A percentile compares a stretch with the other conserved stretches of the same genome.
Evolutionary conservation across 1,140 invertebrate species (phyloP).

Genomic region (Ephestia elutella): DNA sequence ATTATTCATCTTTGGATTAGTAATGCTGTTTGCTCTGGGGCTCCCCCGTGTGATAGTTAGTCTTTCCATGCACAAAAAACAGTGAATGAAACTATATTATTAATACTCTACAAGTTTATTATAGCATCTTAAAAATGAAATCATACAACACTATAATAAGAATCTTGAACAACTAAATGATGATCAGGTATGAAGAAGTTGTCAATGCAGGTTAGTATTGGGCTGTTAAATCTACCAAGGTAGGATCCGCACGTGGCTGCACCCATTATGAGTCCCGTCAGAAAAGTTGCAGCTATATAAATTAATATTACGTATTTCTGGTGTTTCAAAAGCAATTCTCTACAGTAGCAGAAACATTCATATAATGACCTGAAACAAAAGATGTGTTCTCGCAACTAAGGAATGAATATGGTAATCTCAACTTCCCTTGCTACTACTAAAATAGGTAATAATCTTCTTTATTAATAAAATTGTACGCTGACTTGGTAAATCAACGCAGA

Average conservation of each 20-base stretch:
- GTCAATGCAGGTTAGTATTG: slow-evolving; percentile 53
- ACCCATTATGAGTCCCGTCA: slow-evolving; percentile 48
- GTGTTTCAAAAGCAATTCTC: slow-evolving; percentile 32
- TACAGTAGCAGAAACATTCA: slow-evolving; percentile 42
- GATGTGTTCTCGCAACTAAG: no score
- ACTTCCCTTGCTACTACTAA: no score
- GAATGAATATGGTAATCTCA: no score
- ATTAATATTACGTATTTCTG: slow-evolving; percentile 36
- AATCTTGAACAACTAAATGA: slow-evolving; percentile 25
- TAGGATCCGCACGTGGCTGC: slow-evolving; percentile 48
- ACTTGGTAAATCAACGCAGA: no score
- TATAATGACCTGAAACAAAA: slow-evolving; percentile 45
- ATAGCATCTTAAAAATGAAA: background rate
- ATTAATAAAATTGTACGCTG: no score
- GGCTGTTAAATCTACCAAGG: slow-evolving; percentile 51
- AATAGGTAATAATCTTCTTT: no score
- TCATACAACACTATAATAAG: slow-evolving; percentile 30
- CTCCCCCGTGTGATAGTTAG: no score
- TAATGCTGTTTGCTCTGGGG: no score
- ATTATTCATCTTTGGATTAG: no score
- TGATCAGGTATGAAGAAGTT: slow-evolving; percentile 42
- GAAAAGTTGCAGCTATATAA: slow-evolving; percentile 30
- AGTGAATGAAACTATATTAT: no score
- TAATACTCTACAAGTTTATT: background rate
- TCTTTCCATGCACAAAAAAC: no score